Percentiles rank a stretch among this genome's conserved stretches.
These are phyloP conservation scores for Actinostola sp. DNA, from an alignment of 92 coral and sea anemone genomes.

Conservation along the genomic window DNA sequence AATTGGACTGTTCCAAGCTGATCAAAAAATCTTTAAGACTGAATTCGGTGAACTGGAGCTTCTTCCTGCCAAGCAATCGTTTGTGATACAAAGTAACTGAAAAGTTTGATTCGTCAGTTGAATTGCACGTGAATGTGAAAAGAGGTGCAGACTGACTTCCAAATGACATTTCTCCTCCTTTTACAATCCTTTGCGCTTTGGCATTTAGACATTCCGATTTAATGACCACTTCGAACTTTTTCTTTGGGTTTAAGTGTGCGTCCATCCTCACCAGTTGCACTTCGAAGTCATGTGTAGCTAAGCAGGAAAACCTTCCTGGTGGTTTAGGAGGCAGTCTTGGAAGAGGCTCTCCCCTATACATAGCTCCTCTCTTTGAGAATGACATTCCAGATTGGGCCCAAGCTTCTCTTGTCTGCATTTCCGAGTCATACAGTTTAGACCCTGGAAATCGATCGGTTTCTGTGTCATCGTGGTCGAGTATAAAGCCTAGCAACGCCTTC, in stretches of 20 bases:
- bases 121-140: background rate
- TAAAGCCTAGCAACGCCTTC: conserved; percentile 46
- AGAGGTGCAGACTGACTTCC: conserved; percentile 6
- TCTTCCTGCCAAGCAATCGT: conserved; percentile 31
- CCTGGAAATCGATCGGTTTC: conserved; percentile 58
- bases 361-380: conserved; percentile 57
- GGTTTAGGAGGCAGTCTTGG: conserved; percentile 28
- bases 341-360: conserved; percentile 55
- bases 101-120: conserved; percentile 26
- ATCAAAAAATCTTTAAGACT: conserved; percentile 19
- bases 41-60: conserved; percentile 11
- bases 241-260: conserved; percentile 21
- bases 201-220: too few relatives aligned
- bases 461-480: conserved; percentile 60
- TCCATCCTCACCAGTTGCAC: conserved; percentile 31
- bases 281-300: conserved; percentile 31
- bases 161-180: conserved; percentile 32
- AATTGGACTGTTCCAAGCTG: conserved; percentile 3
- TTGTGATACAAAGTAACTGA: conserved; percentile 44
- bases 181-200: conserved; percentile 1
- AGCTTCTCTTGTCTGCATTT: conserved; percentile 38
- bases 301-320: conserved; percentile 34
- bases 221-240: conserved; percentile 25
- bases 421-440: conserved; percentile 34
- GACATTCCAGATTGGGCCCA: conserved; percentile 33